These are phyloP conservation scores for Phenganax marumi DNA, from an alignment of 92 coral and sea anemone genomes.

Conservation along the genomic window DNA sequence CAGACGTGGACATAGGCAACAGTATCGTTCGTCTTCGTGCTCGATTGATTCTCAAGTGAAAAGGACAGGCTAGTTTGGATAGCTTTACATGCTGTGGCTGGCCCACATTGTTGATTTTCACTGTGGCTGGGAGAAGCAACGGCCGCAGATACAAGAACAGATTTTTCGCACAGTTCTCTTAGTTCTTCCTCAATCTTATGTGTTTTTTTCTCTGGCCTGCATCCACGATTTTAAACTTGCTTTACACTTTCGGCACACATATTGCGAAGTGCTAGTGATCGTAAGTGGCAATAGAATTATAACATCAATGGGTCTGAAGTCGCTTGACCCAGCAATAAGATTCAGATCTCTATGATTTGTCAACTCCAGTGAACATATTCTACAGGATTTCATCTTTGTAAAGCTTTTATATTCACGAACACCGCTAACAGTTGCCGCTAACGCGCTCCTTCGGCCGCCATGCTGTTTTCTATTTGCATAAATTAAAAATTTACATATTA, in stretches of 20 bases:
- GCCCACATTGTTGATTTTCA: background rate
- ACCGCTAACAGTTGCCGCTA: background rate
- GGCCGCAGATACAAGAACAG: background rate
- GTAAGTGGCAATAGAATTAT: constrained; percentile 18
- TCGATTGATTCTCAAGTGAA: background rate
- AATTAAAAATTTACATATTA: background rate
- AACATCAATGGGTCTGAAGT: constrained; percentile 11
- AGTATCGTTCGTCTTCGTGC: background rate
- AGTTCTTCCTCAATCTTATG: background rate
- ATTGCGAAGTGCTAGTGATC: constrained; percentile 7
- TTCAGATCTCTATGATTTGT: background rate
- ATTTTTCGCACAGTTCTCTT: background rate
- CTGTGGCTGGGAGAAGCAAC: background rate
- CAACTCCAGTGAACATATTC: constrained; percentile 2
- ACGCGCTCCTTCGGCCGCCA: constrained; percentile 9
- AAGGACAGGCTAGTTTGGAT: background rate
- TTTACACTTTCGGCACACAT: constrained; percentile 8
- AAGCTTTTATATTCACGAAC: too few species aligned
- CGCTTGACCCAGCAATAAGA: constrained; percentile 15
- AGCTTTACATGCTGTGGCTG: background rate
- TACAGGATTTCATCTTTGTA: constrained; percentile 7
- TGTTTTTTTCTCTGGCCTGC: background rate
- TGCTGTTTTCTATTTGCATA: constrained; percentile 20
- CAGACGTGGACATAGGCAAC: background rate
- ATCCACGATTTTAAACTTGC: background rate